These are phyloP conservation scores for Helobdella robusta DNA, from an alignment of 2,888 invertebrate species.

Conservation along the genomic window DNA sequence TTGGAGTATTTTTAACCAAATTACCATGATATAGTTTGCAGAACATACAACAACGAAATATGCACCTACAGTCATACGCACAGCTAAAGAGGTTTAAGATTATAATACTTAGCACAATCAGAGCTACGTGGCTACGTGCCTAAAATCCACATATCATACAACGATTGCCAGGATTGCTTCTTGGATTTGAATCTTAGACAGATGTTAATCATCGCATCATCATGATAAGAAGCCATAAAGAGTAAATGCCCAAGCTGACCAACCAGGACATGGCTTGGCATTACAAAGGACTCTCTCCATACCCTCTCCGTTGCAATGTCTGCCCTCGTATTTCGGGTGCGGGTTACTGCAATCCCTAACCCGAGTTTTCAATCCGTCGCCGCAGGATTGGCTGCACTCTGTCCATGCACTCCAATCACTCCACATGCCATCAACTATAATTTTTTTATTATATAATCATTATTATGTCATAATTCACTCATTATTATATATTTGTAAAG, in stretches of 20 bases:
- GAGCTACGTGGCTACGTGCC: too few species aligned
- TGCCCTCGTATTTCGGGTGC: conserved; percentile 43
- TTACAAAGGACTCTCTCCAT: conserved; percentile 40
- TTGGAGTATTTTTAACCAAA: too few species aligned
- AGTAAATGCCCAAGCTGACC: conserved; percentile 5
- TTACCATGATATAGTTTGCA: too few species aligned
- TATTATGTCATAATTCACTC: background rate
- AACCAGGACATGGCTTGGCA: conserved; percentile 42
- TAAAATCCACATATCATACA: too few species aligned
- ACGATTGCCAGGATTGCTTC: too few species aligned
- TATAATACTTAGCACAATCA: too few species aligned
- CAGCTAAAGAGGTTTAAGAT: too few species aligned
- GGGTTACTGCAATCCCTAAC: conserved; percentile 45
- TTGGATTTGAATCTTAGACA: too few species aligned
- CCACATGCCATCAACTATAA: conserved; percentile 48
- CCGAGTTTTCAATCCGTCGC: conserved; percentile 40
- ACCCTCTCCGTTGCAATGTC: conserved; percentile 39
- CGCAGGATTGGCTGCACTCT: conserved; percentile 45
- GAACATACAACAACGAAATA: too few species aligned
- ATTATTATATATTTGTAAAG: background rate
- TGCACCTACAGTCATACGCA: too few species aligned
- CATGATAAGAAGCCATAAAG: too few species aligned
- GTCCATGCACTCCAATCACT: conserved; percentile 46
- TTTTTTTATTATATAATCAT: background rate
- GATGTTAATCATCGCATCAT: too few species aligned